These are phyloP conservation scores for Cariama cristata DNA, from an alignment of 2,113 vertebrate species.

Conservation along the genomic window DNA sequence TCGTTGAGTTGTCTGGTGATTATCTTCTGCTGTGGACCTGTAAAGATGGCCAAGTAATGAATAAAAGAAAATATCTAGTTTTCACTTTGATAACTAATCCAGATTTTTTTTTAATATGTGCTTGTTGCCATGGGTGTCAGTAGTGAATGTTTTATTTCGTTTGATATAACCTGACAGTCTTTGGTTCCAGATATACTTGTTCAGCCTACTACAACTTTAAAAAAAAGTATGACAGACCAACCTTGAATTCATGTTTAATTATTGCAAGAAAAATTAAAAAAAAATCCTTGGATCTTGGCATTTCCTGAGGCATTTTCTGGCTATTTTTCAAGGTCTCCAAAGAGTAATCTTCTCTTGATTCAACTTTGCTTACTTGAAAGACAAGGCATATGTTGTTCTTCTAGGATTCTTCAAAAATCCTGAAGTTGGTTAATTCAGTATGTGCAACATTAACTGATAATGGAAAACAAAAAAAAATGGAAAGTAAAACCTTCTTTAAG, in stretches of 20 bases:
- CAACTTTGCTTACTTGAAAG: background rate
- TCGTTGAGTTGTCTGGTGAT: background rate
- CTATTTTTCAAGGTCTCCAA: background rate
- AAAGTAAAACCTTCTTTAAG: background rate
- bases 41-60: slow-evolving; percentile 13
- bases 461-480: background rate
- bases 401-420: background rate
- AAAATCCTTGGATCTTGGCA: background rate
- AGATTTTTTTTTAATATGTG: background rate
- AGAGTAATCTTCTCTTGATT: background rate
- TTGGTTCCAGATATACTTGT: background rate
- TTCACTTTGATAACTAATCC: background rate
- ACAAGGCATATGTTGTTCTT: background rate
- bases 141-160: background rate
- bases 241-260: background rate
- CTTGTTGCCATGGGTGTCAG: background rate
- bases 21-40: background rate
- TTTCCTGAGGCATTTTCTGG: background rate
- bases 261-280: background rate
- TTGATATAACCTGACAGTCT: background rate
- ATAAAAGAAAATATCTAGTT: background rate
- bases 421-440: background rate
- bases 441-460: background rate
- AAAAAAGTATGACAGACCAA: background rate
- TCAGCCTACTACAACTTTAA: background rate